These are phyloP conservation scores for Huso huso DNA, from an alignment of 2,797 vertebrate genomes.

Conservation along the genomic window DNA sequence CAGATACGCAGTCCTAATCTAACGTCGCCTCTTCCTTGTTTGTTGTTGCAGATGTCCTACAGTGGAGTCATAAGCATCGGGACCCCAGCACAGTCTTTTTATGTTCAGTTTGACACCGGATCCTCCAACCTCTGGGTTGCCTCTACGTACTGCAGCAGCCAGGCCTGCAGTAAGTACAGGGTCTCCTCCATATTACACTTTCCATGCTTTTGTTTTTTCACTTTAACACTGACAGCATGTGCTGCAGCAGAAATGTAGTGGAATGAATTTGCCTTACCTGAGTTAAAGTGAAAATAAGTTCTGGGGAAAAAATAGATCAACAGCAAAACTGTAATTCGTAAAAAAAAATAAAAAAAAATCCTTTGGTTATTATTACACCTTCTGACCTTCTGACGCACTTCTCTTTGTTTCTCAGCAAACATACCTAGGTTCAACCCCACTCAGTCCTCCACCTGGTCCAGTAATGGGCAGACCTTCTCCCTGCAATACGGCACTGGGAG, in stretches of 20 bases:
- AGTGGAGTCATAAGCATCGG: conserved; percentile 48
- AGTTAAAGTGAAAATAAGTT: too few species aligned
- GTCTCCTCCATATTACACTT: neutral
- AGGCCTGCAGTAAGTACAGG: conserved; percentile 59
- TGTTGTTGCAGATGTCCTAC: conserved; percentile 40
- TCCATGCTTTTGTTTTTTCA: too few species aligned
- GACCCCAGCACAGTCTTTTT: conserved; percentile 45
- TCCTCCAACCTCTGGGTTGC: conserved; percentile 51
- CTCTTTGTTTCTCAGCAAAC: conserved; percentile 34
- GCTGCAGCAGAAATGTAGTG: too few species aligned
- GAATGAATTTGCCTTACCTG: too few species aligned
- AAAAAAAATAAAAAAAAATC: too few species aligned
- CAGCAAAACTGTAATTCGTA: too few species aligned
- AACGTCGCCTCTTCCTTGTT: conserved; percentile 25
- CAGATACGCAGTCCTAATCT: conserved; percentile 19
- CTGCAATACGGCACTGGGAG: conserved; percentile 55
- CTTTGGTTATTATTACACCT: too few species aligned
- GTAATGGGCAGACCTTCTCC: conserved; percentile 26
- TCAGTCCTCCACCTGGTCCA: conserved; percentile 48
- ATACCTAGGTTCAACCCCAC: conserved; percentile 50
- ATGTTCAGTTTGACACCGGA: conserved; percentile 51
- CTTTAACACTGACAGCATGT: too few species aligned
- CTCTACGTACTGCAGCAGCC: conserved; percentile 54
- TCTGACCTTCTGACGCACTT: too few species aligned
- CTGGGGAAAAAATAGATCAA: too few species aligned